Base-by-base conservation (phyloP, 2,888 invertebrate species). In the Carcina quercana region DNA sequence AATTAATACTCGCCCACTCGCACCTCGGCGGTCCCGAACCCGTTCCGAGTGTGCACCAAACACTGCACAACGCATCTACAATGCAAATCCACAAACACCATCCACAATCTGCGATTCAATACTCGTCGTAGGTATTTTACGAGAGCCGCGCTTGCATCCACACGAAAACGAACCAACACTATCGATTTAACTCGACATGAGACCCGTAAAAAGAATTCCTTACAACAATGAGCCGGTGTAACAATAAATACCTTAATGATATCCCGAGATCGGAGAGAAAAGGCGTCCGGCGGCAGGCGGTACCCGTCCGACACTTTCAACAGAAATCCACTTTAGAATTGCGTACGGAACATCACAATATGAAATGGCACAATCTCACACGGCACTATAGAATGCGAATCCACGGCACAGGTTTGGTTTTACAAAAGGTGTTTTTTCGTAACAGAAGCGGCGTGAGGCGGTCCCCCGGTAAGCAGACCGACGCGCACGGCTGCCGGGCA, bases 201-300 rank as follows among this genome's bases (percentile, higher is more conserved):
- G 68, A 67, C 63, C 63, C 67, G 66, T 63, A 63, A 69, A 76
- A 80, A 78, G 73, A 76, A 78, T 78, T 75, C 70, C 75, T 74
- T 78, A 78, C 69, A 82, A 82, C 83, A 82, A 83, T 82, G 76
- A 79, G 65, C 68, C 74, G 72, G 76, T 79, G 79, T 80, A 72
- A 83, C 83, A 82, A 82, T 82, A 83, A 82, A 83, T 83, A 83
- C 83, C 83, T 82, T 82, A 82, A 82, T 83, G 83, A 80, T 83
- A 83, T 82, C 83, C 82, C 70, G 69, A 74, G 82, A 78, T 71
- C 73, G 62, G 68, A 73, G 69, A 65, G 75, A 71, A 74, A 73
- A 75, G 69, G 78, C 83, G 82, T 76, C 79, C 73, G 70, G 63
- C 66, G 55, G 53, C 68, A 68, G 66, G 66, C 69, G 63, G 62